Evolutionary conservation across 2,113 vertebrate species (phyloP), one percentile per base, ranked within the genome.

Genomic region (Sigmodon hispidus): DNA sequence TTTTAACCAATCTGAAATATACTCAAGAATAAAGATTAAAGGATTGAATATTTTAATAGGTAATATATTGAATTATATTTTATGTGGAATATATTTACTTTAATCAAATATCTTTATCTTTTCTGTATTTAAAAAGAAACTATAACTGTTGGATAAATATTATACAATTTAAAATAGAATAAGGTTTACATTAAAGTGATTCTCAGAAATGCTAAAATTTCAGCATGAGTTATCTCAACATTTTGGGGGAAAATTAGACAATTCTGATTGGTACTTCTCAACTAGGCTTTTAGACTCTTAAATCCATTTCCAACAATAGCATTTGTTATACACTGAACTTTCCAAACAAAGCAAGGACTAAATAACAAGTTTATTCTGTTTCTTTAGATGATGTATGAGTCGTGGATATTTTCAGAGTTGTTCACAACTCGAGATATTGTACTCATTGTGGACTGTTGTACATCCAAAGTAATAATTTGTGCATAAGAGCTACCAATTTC

Each of bases 121-220:
- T 91, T 93, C n/a, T 91, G 2, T 40, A 80, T 55, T 97, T 12
- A 61, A 50, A 96, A 95, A 48, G 3, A 0, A 79, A 87, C 17
- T 50, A 36, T 26, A 59, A 75, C 63, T 61, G 59, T 70, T 63
- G 13, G 50, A 16, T 85, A 88, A 48, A 45, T 87, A 79, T 76
- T 94, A 69, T 34, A 61, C n/a, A 83, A 2, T 70, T 83, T 91
- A 80, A 89, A 69, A 79, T 15, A 89, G 40, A 91, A 69, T 57
- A 55, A 2, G 0, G 72, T 95, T 13, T 63, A 45, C 52, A 72
- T 83, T 77, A 90, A 24, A 92, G 50, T 12, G 85, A 91, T 4
- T 89, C 40, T 59, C 52, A 83, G 29, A 93, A 87, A 43, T 22
- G 70, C 91, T 29, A 84, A 3, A 89, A 84, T 95, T 91, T 87